Evolutionary conservation across 2,797 vertebrate species (phyloP).

Genomic region (Epinephelus awoara): DNA sequence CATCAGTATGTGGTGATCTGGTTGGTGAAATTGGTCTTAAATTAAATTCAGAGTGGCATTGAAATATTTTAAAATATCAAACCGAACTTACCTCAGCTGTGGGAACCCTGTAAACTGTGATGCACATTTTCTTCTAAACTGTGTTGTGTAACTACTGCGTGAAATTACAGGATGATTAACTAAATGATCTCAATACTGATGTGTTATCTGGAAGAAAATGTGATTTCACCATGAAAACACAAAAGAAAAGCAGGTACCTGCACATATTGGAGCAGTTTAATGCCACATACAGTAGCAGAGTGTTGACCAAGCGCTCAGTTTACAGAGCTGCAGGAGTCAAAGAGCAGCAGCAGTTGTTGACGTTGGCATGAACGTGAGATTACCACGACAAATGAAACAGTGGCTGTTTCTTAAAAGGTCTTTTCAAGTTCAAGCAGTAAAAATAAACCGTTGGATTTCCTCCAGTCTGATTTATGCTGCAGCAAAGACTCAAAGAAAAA

Average conservation of each 20-base stretch:
- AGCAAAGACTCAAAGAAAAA: neutral
- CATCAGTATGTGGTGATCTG: too few species aligned
- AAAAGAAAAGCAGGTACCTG: neutral
- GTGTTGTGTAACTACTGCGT: neutral
- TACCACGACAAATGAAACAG: constrained; percentile 40
- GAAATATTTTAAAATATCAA: too few species aligned
- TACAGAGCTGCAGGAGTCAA: constrained; percentile 10
- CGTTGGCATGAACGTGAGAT: constrained; percentile 40
- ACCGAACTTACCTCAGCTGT: too few species aligned
- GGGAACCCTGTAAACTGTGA: too few species aligned
- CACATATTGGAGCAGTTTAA: constrained; percentile 2
- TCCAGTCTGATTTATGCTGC: constrained; percentile 1
- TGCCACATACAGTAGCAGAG: constrained; percentile 20
- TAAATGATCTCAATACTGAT: neutral
- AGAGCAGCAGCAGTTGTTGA: constrained; percentile 29
- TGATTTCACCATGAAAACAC: neutral
- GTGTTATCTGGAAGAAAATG: constrained; percentile 17
- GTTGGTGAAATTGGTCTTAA: too few species aligned
- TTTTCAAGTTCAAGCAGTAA: constrained; percentile 22
- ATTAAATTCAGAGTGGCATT: too few species aligned
- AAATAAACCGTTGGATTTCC: constrained; percentile 43
- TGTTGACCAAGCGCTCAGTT: constrained; percentile 1
- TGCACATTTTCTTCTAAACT: neutral
- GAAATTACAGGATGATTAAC: neutral
- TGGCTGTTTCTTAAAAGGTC: constrained; percentile 34